A percentile compares a stretch with the other conserved stretches of the same genome.
phyloP scores from a whole-genome alignment of 2,113 vertebrate species.

The Sinocyclocheilus maitianheensis region DNA sequence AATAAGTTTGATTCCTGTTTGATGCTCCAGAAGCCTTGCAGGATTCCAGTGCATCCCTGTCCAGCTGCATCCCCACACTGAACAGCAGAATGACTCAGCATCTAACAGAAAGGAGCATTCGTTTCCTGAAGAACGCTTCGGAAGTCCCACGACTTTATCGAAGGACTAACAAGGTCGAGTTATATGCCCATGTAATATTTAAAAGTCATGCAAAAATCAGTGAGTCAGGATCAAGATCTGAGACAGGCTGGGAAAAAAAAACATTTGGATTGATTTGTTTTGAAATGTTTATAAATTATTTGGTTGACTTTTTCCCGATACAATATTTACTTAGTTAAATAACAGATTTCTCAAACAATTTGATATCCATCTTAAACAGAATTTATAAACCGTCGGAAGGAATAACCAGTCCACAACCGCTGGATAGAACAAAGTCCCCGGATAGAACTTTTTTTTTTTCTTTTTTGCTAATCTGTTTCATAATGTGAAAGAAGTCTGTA shows the following conservation, averaged over 20 bases:
- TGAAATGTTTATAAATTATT: neutral
- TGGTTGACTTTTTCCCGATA: neutral
- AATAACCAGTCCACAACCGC: neutral
- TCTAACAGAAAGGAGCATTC: slow-evolving; percentile 85
- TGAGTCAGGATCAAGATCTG: slow-evolving; percentile 9
- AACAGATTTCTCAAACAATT: neutral
- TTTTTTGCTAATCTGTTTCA: neutral
- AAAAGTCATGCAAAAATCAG: neutral
- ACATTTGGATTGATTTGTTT: neutral
- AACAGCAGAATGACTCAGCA: slow-evolving; percentile 86
- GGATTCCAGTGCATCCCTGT: slow-evolving; percentile 82
- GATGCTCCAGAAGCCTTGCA: slow-evolving; percentile 75
- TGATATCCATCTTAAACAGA: neutral
- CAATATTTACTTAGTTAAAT: neutral
- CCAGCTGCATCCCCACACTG: slow-evolving; percentile 78
- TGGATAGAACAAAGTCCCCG: neutral
- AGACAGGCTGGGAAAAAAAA: neutral
- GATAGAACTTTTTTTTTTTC: neutral
- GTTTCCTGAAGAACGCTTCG: slow-evolving; percentile 87
- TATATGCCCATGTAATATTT: neutral
- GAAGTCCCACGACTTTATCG: slow-evolving; percentile 95
- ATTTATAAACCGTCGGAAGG: neutral
- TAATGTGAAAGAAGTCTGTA: too few species aligned
- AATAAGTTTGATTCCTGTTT: neutral
- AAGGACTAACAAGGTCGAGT: slow-evolving; percentile 93